Percentiles rank a stretch among this genome's conserved stretches.
Evolutionary conservation across 2,113 vertebrate species (phyloP).

Genomic region (Gadus macrocephalus): DNA sequence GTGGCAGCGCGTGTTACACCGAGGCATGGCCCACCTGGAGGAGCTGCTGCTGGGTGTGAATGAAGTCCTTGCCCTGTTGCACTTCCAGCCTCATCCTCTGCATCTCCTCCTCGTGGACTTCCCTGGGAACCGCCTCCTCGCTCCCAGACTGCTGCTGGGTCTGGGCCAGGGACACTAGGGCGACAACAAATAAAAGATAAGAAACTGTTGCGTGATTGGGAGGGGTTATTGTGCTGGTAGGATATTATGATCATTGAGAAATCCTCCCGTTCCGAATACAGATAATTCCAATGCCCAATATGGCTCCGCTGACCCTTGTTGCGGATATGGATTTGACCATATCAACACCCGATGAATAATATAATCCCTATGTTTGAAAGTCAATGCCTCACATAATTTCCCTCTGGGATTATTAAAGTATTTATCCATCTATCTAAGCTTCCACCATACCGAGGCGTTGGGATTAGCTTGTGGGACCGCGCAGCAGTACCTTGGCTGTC

Average conservation of each 20-base stretch:
- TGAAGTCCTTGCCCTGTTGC: constrained; percentile 93
- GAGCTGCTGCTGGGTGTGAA: constrained; percentile 90
- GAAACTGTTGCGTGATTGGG: too few species aligned
- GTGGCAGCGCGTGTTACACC: neutral
- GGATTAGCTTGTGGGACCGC: neutral
- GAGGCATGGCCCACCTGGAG: constrained; percentile 76
- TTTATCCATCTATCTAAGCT: too few species aligned
- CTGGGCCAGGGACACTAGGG: constrained; percentile 78
- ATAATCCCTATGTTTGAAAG: too few species aligned
- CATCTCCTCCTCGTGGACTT: constrained; percentile 86
- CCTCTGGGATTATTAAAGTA: too few species aligned
- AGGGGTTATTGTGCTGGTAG: too few species aligned
- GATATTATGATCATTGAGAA: too few species aligned
- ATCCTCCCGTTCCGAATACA: too few species aligned
- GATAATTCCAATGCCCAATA: too few species aligned
- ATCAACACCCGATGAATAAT: too few species aligned
- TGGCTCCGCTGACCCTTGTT: too few species aligned
- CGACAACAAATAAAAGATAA: constrained; percentile 4
- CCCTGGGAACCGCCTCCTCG: constrained; percentile 79
- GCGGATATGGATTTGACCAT: too few species aligned
- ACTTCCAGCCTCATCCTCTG: constrained; percentile 86
- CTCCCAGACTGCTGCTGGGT: constrained; percentile 65
- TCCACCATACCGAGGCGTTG: neutral
- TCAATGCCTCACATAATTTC: too few species aligned
- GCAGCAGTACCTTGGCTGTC: constrained; percentile 83